Conservation (phyloP, 1,140 invertebrate species). For the Pseudomyrmex dendroicus region DNA sequence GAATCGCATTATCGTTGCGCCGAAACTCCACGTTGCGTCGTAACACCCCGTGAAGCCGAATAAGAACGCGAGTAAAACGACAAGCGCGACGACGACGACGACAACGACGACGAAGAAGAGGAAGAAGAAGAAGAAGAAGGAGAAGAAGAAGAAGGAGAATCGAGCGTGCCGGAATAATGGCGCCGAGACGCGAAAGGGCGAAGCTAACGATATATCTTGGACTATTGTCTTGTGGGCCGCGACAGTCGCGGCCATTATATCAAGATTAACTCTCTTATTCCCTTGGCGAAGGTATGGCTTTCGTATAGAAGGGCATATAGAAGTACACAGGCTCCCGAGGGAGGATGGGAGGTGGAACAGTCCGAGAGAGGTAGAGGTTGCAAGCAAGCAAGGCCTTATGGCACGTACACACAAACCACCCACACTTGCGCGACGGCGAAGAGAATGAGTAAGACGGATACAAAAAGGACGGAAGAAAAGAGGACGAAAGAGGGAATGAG, state of each 20-base stretch:
- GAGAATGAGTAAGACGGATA: conserved; percentile 13
- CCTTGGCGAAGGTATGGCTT: conserved; percentile 77
- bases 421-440: conserved; percentile 61
- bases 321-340: conserved; percentile 74
- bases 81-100: conserved; percentile 39
- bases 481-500: conserved; percentile 14
- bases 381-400: conserved; percentile 64
- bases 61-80: conserved; percentile 57
- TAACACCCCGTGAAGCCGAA: conserved; percentile 72
- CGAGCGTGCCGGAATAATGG: conserved; percentile 80
- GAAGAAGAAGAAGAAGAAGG: conserved; percentile 48
- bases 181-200: conserved; percentile 81
- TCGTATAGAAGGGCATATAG: conserved; percentile 73
- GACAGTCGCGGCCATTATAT: conserved; percentile 85
- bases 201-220: conserved; percentile 84
- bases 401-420: conserved; percentile 73
- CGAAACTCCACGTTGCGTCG: conserved; percentile 66
- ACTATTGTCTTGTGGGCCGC: conserved; percentile 84
- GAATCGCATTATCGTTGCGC: conserved; percentile 72
- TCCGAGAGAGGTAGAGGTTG: conserved; percentile 48
- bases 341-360: conserved; percentile 60
- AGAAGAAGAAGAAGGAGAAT: conserved; percentile 63
- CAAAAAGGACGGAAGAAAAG: conserved; percentile 54
- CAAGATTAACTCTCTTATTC: conserved; percentile 85
- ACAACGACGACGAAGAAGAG: conserved; percentile 31